Evolutionary conservation across 1,140 invertebrate species (phyloP).

Genomic region (Diachasma alloeum): DNA sequence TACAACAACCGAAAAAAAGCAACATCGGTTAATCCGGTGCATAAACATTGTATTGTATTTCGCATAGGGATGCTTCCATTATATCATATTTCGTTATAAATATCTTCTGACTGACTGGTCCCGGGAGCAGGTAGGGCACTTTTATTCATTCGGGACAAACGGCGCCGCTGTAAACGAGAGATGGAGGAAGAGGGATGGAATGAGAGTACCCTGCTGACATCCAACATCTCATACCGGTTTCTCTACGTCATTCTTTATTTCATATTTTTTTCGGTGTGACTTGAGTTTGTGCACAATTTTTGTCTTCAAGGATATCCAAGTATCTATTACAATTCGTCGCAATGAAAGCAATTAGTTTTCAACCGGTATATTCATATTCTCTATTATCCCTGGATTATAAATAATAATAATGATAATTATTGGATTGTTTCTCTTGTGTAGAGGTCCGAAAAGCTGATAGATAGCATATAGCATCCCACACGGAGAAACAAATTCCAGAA

Average conservation of each 20-base stretch:
- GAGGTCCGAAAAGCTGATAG: no score
- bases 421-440: no score
- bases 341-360: no score
- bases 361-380: no score
- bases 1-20: constrained; percentile 14
- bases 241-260: constrained; percentile 15
- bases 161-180: constrained; percentile 29
- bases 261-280: background rate
- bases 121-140: constrained; percentile 56
- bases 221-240: constrained; percentile 50
- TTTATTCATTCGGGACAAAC: constrained; percentile 50
- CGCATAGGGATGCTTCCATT: constrained; percentile 59
- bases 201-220: constrained; percentile 45
- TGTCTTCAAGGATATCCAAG: no score
- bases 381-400: no score
- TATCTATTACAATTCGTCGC: no score
- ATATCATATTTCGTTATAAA: constrained; percentile 67
- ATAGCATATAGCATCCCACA: no score
- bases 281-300: background rate
- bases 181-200: background rate
- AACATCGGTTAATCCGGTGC: constrained; percentile 59
- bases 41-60: constrained; percentile 65
- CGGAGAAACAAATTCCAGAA: no score
- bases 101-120: constrained; percentile 64
- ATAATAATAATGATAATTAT: no score